Evolutionary conservation across 2,888 invertebrate genomes (phyloP), one percentile per base, ranked within the genome.

Genomic region (Podabrus alpinus): DNA sequence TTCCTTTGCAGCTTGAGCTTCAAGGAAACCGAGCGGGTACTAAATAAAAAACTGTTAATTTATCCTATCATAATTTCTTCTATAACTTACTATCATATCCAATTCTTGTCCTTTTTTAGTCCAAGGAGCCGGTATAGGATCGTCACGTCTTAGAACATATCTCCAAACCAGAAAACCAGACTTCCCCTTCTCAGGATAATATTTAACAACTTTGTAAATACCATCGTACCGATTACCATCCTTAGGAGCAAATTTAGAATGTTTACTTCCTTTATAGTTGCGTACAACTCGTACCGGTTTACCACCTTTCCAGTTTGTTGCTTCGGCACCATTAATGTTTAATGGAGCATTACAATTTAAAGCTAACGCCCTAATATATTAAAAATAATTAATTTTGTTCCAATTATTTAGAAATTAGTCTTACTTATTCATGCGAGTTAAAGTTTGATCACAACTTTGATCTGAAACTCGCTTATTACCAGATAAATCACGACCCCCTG

Each of bases 131-230:
- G 95, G 94, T 3, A 83, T 87, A 0, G 93, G 92, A 86, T 96
- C 96, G 84, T 96, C 96, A 69, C 96, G 88, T 64, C 93, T 88
- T 75, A 96, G 84, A 59, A 93, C 84, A 84, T 94, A 96, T 74
- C 94, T 91, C 95, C 95, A 96, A 24, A 96, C 94, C 9, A 90
- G 88, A 84, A 91, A 95, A 0, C 95, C 95, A 2, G 94, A 93
- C 81, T 92, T 89, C 0, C 95, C 95, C 74, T 89, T 92, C 84
- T 93, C 93, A 0, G 93, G 93, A 87, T 93, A 95, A 84, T 95
- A 96, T 81, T 93, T 94, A 0, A 94, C 93, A 0, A 96, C 92
- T 88, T 96, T 96, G 86, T 96, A 96, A 69, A 95, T 92, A 0
- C 96, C 96, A 83, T 96, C 96, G 84, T 96, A 96, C 78, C 95